These are phyloP conservation scores for Caenorhabditis auriculariae DNA, from an alignment of 2,888 invertebrate species.

Conservation along the genomic window DNA sequence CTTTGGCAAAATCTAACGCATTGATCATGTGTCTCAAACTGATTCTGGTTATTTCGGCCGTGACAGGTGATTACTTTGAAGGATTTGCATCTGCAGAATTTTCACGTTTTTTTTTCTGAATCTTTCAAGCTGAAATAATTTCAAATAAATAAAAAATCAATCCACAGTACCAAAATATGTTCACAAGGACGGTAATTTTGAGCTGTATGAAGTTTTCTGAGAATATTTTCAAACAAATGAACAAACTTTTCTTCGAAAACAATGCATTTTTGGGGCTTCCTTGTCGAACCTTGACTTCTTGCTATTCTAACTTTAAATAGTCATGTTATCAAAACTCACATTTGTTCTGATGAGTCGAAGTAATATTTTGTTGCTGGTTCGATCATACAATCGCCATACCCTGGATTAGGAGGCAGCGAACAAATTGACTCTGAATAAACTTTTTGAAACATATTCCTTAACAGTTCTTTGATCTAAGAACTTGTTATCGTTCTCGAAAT, in stretches of 20 bases:
- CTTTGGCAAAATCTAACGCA: constrained; percentile 36
- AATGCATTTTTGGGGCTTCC: neutral
- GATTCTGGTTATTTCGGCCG: constrained; percentile 30
- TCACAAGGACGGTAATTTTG: too few species aligned
- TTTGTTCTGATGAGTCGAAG: constrained; percentile 35
- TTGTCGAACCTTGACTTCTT: neutral
- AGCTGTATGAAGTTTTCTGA: too few species aligned
- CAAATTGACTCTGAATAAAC: constrained; percentile 30
- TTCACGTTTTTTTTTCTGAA: too few species aligned
- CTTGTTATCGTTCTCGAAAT: too few species aligned
- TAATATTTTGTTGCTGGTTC: constrained; percentile 29
- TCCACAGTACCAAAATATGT: too few species aligned
- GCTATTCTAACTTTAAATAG: neutral
- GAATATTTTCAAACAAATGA: too few species aligned
- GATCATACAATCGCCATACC: constrained; percentile 38
- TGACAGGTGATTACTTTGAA: constrained; percentile 36
- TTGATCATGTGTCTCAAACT: constrained; percentile 30
- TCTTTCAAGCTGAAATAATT: too few species aligned
- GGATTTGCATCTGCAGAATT: constrained; percentile 40
- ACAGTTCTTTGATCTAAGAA: too few species aligned
- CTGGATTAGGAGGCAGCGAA: constrained; percentile 40
- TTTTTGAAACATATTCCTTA: too few species aligned
- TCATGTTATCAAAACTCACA: constrained; percentile 6
- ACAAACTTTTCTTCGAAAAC: neutral
- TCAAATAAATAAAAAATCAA: too few species aligned